Evolutionary conservation across 2,797 vertebrate species (phyloP), one percentile per base, ranked within the genome.

Genomic region (Buceros bicornis): DNA sequence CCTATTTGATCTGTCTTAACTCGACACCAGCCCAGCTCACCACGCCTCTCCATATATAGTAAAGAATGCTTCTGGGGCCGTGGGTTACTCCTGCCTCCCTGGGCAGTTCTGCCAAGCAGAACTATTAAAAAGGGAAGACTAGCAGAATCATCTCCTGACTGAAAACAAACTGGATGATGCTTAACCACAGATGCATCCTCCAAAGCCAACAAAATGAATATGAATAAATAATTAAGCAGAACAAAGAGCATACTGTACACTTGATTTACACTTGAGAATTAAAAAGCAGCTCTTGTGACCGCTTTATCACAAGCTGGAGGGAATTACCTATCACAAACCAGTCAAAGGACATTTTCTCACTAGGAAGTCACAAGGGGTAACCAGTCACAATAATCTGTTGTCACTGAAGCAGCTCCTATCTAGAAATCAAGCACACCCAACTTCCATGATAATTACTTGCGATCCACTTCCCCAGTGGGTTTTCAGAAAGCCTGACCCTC

Each of bases 31-130:
- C 58, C 73, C 31, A 17, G 93, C 94, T 95, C 80, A 51, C 79
- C 91, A 48, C 6, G 2, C 8, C 79, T 82, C 21, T 70, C 96
- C 95, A 94, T 93, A 93, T 95, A 96, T 94, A 96, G 96, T 90
- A 40, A 97, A 93, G 93, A 96, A 96, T 88, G 84, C 79, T 88
- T 20, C 64, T 42, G 62, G 43, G 76, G 93, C 72, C 56, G 57
- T 2, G 21, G 7, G 54, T n/a, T 88, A 17, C 70, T 94, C 65
- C 79, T 51, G 64, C 84, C 78, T 69, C 84, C 67, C 67, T 13
- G 58, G 76, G 85, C 82, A 76, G 16, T 8, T 8, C 19, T 24
- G 94, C 89, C 96, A 93, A 76, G 58, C 61, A 91, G 85, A 67
- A 54, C 85, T 87, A 35, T 51, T 60, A 7, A 16, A 70, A 78